These are phyloP conservation scores for Andrena trimmerana DNA, from an alignment of 2,888 invertebrate species.

Conservation along the genomic window DNA sequence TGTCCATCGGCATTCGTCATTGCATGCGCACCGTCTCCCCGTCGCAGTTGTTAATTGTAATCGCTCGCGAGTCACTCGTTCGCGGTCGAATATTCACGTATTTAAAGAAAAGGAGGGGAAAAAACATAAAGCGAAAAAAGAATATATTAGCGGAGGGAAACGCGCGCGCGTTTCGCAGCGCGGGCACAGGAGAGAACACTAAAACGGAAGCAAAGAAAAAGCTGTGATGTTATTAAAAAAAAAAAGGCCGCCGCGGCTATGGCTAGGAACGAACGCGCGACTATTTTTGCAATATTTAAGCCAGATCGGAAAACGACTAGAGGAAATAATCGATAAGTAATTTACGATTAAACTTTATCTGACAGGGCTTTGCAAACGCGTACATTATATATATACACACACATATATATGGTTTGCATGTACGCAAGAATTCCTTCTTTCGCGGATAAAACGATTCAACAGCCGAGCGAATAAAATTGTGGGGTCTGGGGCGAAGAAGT, in stretches of 20 bases:
- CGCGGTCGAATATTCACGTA: conserved; percentile 29
- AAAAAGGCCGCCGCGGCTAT: conserved; percentile 40
- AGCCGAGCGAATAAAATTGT: not conserved
- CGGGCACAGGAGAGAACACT: conserved; percentile 25
- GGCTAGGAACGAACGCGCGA: conserved; percentile 56
- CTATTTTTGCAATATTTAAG: conserved; percentile 69
- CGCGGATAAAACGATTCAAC: conserved; percentile 15
- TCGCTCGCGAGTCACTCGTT: conserved; percentile 32
- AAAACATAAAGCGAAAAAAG: not conserved
- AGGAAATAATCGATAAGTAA: conserved; percentile 24
- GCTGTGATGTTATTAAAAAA: conserved; percentile 63
- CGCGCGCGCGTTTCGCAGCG: conserved; percentile 3
- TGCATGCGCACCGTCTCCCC: conserved; percentile 5
- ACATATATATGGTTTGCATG: conserved; percentile 21
- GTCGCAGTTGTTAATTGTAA: conserved; percentile 24
- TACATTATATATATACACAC: conserved; percentile 3
- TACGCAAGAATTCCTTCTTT: conserved; percentile 14
- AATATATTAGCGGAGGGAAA: not conserved
- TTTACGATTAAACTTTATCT: conserved; percentile 22
- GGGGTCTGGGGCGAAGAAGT: not conserved
- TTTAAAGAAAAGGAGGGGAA: not conserved
- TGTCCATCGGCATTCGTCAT: conserved; percentile 31
- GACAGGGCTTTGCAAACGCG: conserved; percentile 37
- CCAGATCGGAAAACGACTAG: conserved; percentile 48
- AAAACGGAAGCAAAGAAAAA: conserved; percentile 37